Evolutionary conservation across 1,140 invertebrate genomes (phyloP).

Genomic region (Drosophila pseudoobscura): DNA sequence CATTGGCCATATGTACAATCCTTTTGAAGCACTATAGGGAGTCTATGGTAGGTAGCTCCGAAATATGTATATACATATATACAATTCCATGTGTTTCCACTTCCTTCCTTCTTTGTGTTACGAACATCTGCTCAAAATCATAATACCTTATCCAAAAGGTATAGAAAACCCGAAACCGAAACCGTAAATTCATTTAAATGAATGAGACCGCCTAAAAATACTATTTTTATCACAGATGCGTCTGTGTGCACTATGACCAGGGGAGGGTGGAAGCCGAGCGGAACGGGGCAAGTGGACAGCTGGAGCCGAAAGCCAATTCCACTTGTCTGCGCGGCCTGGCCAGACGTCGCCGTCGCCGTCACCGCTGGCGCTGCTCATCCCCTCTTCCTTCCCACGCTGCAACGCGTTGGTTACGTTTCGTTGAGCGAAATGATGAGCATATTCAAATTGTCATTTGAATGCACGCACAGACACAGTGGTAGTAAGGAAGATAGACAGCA

Average conservation of each 20-base stretch:
- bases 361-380: conserved; percentile 28
- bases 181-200: conserved; percentile 55
- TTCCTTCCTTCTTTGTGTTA: no score
- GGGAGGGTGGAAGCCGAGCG: neutral
- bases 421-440: conserved; percentile 71
- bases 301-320: conserved; percentile 40
- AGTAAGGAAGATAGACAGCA: conserved; percentile 11
- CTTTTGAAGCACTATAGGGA: no score
- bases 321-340: no score
- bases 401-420: conserved; percentile 67
- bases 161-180: conserved; percentile 13
- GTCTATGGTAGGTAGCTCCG: no score
- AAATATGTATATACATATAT: no score
- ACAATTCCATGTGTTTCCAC: no score
- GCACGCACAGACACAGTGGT: conserved; percentile 17
- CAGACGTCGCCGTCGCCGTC: no score
- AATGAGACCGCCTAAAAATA: conserved; percentile 55
- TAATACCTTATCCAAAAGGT: neutral
- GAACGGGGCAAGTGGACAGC: conserved; percentile 43
- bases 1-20: no score
- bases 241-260: conserved; percentile 17
- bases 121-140: no score
- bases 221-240: conserved; percentile 68
- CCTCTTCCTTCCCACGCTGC: conserved; percentile 64
- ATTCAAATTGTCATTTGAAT: conserved; percentile 61